phyloP scores from a whole-genome alignment of 2,888 invertebrate species.

The Pycnomerus fuliginosus region DNA sequence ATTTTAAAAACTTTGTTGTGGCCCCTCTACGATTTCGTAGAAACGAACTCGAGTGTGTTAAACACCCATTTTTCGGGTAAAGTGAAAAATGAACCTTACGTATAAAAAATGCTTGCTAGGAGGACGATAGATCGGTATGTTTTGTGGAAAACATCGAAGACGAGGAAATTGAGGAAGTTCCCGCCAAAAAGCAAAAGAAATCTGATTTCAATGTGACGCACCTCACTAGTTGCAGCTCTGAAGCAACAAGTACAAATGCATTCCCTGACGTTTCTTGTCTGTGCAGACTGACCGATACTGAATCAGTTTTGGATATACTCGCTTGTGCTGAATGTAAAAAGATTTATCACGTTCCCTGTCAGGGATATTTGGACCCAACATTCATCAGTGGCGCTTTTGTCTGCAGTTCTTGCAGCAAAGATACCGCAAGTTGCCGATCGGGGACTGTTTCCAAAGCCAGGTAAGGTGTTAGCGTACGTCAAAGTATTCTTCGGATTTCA shows the following conservation, averaged over 20 bases:
- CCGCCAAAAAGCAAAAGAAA: background rate
- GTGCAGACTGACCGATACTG: conserved; percentile 1
- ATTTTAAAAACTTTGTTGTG: too few species aligned
- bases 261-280: conserved; percentile 1
- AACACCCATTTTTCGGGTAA: too few species aligned
- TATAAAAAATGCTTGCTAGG: background rate
- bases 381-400: conserved; percentile 1
- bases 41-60: too few species aligned
- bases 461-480: too few species aligned
- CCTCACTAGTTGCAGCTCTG: too few species aligned
- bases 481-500: too few species aligned
- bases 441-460: too few species aligned
- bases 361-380: conserved; percentile 11
- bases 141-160: background rate
- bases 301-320: conserved; percentile 1
- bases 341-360: conserved; percentile 10
- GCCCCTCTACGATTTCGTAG: too few species aligned
- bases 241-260: too few species aligned
- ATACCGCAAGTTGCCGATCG: too few species aligned
- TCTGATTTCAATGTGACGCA: too few species aligned
- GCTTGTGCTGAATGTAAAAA: conserved; percentile 5
- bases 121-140: background rate
- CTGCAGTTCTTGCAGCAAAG: conserved; percentile 1
- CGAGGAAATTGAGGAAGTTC: background rate
- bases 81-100: too few species aligned